Evolutionary conservation across 2,113 vertebrate genomes (phyloP), one percentile per base, ranked within the genome.

Genomic region (Aldabrachelys gigantea): DNA sequence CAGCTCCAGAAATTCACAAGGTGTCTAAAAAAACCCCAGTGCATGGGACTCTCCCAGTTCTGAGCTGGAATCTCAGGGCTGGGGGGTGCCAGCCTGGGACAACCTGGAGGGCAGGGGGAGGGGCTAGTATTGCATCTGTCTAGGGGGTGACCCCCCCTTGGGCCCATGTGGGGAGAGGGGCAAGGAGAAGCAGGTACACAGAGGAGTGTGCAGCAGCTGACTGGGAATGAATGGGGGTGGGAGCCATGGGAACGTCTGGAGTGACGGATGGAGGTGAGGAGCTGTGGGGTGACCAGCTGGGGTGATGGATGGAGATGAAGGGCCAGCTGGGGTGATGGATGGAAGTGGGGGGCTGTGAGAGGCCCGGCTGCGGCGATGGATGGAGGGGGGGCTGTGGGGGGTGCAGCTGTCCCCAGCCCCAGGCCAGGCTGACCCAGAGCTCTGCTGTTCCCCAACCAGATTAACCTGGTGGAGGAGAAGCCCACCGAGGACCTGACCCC

Each of bases 401-500:
- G 1, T 16, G 38, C 31, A 10, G 31, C 14, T 6, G 35, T 16
- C 21, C 0, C 76, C 47, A 47, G 76, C 8, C 4, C 22, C 17
- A 10, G 10, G 27, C 76, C 13, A 10, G 4, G 49, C 79, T 35
- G 65, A 69, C 35, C 65, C 65, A 8, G 4, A 35, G 16, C 65
- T 69, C 6, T 69, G 16, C n/a, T 3, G 8, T 69, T 69, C 50
- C 6, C 4, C 91, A 90, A 80, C 21, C 65, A 79, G 49, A 41
- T 12, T 2, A 8, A 62, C 8, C 52, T 92, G 38, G 59, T 35
- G 4, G 93, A 89, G 79, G 75, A 85, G n/a, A 80, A 69, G 8
- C 31, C 69, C 50, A 17, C 57, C 12, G 27, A 80, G 72, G 79
- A 82, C 3, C 89, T 94, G 84, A 93, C 92, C 21, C 96, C 96